These are phyloP conservation scores for Caligus rogercresseyi DNA, from an alignment of 1,140 invertebrate genomes.

Conservation along the genomic window DNA sequence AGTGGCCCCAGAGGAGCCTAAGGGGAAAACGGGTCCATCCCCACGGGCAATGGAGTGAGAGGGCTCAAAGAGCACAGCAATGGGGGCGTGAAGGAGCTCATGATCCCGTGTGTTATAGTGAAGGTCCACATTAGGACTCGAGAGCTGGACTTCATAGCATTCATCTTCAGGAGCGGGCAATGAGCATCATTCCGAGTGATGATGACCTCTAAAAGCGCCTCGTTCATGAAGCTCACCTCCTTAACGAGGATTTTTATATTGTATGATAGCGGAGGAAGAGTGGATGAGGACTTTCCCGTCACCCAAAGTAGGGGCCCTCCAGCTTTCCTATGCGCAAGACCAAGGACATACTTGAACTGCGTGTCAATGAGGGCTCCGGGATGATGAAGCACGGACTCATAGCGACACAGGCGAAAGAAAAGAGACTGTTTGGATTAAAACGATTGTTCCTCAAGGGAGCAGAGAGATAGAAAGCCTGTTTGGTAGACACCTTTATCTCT, in stretches of 20 bases:
- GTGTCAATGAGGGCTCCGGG: neutral
- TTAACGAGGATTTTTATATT: neutral
- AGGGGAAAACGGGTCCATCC: neutral
- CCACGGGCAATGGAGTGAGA: neutral
- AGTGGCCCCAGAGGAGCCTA: too few species aligned
- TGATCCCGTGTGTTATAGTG: neutral
- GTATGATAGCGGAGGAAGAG: neutral
- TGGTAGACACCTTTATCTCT: slow-evolving; percentile 5
- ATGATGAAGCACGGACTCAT: neutral
- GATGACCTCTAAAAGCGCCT: neutral
- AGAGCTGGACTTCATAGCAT: neutral
- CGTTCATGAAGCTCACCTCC: slow-evolving; percentile 4
- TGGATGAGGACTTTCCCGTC: neutral
- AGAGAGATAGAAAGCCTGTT: neutral
- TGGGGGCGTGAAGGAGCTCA: neutral
- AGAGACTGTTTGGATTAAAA: neutral
- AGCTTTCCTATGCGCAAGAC: neutral
- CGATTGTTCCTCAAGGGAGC: neutral
- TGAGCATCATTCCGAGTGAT: neutral
- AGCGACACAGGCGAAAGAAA: slow-evolving; percentile 13
- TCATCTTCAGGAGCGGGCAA: neutral
- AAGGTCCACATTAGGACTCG: neutral
- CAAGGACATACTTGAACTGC: neutral
- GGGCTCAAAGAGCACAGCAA: neutral
- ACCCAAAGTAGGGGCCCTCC: slow-evolving; percentile 3